Evolutionary conservation across 1,140 invertebrate species (phyloP).

Genomic region (Atta texana): DNA sequence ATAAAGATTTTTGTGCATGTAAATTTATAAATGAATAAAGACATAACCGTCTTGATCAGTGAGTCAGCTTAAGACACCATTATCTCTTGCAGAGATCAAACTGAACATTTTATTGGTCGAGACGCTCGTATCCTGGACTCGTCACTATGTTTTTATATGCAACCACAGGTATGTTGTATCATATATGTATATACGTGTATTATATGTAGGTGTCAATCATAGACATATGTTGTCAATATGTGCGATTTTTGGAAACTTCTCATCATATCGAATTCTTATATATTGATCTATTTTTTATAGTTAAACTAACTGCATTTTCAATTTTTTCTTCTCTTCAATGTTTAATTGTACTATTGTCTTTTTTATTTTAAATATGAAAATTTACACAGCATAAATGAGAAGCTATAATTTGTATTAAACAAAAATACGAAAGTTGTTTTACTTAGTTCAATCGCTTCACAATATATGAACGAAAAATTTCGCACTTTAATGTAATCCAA

Average conservation of each 20-base stretch:
- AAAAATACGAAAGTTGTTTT: background rate
- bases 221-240: too few species aligned
- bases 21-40: background rate
- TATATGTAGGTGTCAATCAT: too few species aligned
- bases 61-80: background rate
- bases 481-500: background rate
- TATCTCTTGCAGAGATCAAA: background rate
- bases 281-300: background rate
- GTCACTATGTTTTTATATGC: background rate
- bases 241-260: background rate
- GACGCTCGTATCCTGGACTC: background rate
- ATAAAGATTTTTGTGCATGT: background rate
- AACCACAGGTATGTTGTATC: too few species aligned
- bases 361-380: background rate
- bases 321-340: background rate
- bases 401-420: background rate
- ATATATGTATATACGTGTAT: too few species aligned
- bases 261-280: background rate
- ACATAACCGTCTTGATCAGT: background rate
- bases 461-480: background rate
- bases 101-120: background rate
- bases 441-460: background rate
- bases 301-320: background rate
- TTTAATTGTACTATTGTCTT: background rate
- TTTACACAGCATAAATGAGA: background rate